Base-by-base conservation (phyloP, 2,888 invertebrate genomes). In the Myopa tessellatipennis region DNA sequence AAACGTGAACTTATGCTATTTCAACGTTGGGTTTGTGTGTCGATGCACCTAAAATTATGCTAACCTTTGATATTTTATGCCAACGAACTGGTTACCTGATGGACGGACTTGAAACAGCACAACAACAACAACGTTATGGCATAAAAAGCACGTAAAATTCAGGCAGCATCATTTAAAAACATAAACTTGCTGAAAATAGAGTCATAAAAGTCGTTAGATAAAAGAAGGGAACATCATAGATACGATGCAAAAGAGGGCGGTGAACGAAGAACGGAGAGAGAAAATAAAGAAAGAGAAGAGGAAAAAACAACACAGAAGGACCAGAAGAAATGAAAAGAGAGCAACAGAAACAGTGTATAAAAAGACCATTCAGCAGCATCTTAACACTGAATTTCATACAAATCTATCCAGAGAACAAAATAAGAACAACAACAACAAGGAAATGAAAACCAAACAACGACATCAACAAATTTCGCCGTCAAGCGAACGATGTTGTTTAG, bases 171-270 rank as follows among this genome's bases (percentile, higher is more conserved):
- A 76, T 71, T 71, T 65, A 26, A 76, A 70, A 76, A 55, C 65
- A 76, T 71, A 76, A 76, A 76, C 60, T 52, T 65, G 14, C 69
- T 34, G 38, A 61, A 61, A 76, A 76, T 71, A 60, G 68, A 76
- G 69, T 60, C 69, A 76, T 69, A 76, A 77, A 77, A 71, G 65
- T 45, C 69, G 7, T 69, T 34, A 69, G 52, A 3, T 8, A 69
- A 50, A 40, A 68, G 16, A 38, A 40, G 45, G 16, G 14, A 50
- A n/a, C 40, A n/a, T 18, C 50, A 69, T 50, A 69, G 69, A 69
- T 36, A 69, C 52, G n/a, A 69, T n/a, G 10, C 5, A 4, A 14
- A 18, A 52, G 52, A 52, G 12, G 10, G 40, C 40, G 45, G 68
- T 3, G 12, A 65, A 14, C 34, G 4, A 12, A 14, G 14, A 14